These are phyloP conservation scores for Tiphia femorata DNA, from an alignment of 2,888 invertebrate species.

Conservation along the genomic window DNA sequence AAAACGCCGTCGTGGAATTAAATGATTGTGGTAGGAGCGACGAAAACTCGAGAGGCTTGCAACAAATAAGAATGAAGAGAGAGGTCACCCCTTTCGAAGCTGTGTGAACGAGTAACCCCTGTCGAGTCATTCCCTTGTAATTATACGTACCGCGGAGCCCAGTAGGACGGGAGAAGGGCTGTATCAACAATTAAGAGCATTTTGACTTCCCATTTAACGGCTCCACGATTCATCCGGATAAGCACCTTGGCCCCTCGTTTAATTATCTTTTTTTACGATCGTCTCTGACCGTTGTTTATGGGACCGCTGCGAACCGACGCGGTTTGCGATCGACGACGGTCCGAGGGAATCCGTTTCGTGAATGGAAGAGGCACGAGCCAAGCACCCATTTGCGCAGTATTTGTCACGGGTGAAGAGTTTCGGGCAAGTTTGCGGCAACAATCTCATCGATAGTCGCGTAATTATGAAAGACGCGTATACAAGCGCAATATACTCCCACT, in stretches of 20 bases:
- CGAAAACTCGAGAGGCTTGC: constrained; percentile 28
- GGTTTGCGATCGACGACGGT: too few relatives aligned
- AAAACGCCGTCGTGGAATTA: constrained; percentile 61
- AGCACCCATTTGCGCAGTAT: too few relatives aligned
- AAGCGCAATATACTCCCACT: too few relatives aligned
- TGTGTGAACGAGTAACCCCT: constrained; percentile 32
- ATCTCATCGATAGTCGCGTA: too few relatives aligned
- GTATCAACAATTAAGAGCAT: constrained; percentile 60
- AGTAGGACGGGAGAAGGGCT: constrained; percentile 60
- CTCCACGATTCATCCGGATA: constrained; percentile 53
- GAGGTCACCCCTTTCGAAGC: constrained; percentile 3
- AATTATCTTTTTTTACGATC: constrained; percentile 45
- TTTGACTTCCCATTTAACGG: constrained; percentile 57
- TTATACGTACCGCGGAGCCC: constrained; percentile 62
- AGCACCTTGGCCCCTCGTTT: constrained; percentile 35
- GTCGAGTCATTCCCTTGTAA: constrained; percentile 66
- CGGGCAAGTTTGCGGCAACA: too few relatives aligned
- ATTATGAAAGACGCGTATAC: too few relatives aligned
- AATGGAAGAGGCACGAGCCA: too few relatives aligned
- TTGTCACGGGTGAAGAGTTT: too few relatives aligned
- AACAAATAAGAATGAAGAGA: constrained; percentile 45
- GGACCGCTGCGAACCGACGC: too few relatives aligned
- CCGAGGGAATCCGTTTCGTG: too few relatives aligned
- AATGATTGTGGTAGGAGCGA: constrained; percentile 55
- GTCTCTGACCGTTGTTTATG: too few relatives aligned